A percentile compares a stretch with the other conserved stretches of the same genome.
These are phyloP conservation scores for Pipistrellus nathusii DNA, from an alignment of 2,797 vertebrate genomes.

Conservation along the genomic window DNA sequence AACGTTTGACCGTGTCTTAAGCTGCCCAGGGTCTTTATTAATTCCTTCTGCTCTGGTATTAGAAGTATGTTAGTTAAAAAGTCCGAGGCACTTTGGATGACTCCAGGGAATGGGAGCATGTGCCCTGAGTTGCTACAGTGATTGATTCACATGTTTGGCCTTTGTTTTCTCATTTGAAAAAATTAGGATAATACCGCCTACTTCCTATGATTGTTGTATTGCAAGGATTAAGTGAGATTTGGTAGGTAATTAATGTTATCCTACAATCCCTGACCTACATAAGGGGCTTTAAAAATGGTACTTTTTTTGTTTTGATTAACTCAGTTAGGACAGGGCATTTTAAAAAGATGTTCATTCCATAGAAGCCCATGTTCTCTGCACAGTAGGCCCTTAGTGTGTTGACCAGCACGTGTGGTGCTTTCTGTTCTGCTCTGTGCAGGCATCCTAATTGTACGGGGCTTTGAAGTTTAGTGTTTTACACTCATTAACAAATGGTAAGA, in stretches of 20 bases:
- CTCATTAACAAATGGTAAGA: slow-evolving; percentile 81
- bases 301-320: slow-evolving; percentile 23
- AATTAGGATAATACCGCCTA: background rate
- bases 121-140: background rate
- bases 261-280: slow-evolving; percentile 45
- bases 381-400: slow-evolving; percentile 58
- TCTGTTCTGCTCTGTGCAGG: slow-evolving; percentile 68
- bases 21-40: background rate
- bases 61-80: background rate
- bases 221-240: slow-evolving; percentile 62
- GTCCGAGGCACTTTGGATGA: background rate
- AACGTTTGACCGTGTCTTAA: background rate
- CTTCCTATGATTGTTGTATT: background rate
- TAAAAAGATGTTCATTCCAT: background rate
- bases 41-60: background rate
- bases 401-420: slow-evolving; percentile 80
- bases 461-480: slow-evolving; percentile 81
- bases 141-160: background rate
- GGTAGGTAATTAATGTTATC: slow-evolving; percentile 8
- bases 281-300: slow-evolving; percentile 3
- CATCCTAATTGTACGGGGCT: slow-evolving; percentile 81
- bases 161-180: slow-evolving; percentile 61
- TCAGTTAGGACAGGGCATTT: background rate
- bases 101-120: background rate
- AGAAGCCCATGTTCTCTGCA: background rate